Evolutionary conservation across 2,888 invertebrate genomes (phyloP), one percentile per base, ranked within the genome.

Genomic region (Cheilosia urbana): DNA sequence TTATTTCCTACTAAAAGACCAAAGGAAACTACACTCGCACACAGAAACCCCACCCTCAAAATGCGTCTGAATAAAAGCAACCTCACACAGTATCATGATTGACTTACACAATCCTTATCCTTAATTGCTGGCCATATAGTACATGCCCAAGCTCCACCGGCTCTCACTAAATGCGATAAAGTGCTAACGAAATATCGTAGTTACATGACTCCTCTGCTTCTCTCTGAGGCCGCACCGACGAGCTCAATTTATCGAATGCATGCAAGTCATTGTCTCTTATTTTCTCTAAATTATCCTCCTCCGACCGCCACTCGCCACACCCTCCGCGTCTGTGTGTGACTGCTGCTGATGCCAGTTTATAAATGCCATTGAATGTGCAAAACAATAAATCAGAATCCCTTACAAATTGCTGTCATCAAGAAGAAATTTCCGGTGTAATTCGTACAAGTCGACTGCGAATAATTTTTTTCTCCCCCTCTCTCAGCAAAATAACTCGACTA

Each of bases 341-440:
- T 58, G 58, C 66, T 66, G 63, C n/a, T 27, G 68, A 24, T 57
- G 42, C 76, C 81, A 87, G 84, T 84, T 83, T 84, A 87, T 87
- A 87, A 88, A 87, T 87, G 83, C 81, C 87, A 84, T 81, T 47
- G 65, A 87, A 80, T 87, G 85, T 77, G 72, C 69, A 87, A 75
- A 75, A 87, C 73, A 88, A 88, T 88, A 88, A 87, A 88, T 88
- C 87, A 87, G 88, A 82, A 87, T 87, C 87, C 58, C 71, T 79
- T 87, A 87, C 87, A 88, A 88, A 88, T 88, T 84, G 88, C 87
- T 88, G 88, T 88, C 88, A 88, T 88, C 88, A 87, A 66, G 84
- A 63, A 82, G 87, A 87, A 87, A 87, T 87, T 88, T 88, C 88
- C 87, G 88, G 84, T 80, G 80, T 81, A 76, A 87, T 80, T 87